Percentiles rank a stretch among this genome's conserved stretches.
phyloP scores from a whole-genome alignment of 2,797 vertebrate genomes.

The Brachyrhaphis roseni region DNA sequence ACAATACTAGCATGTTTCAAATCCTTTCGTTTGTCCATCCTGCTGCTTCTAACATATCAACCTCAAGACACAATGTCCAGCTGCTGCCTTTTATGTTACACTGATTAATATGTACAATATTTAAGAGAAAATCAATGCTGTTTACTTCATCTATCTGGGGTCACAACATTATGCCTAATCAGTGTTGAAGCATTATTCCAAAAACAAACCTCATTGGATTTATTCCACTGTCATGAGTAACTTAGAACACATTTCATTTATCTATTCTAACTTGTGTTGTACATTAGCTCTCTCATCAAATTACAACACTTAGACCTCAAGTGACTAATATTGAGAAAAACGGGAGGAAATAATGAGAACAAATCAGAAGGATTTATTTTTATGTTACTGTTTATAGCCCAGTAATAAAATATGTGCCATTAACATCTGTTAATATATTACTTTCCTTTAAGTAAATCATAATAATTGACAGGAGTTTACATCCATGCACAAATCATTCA shows the following conservation, averaged over 20 bases:
- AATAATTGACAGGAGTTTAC: constrained; percentile 4
- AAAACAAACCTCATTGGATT: not conserved
- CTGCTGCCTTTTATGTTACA: not conserved
- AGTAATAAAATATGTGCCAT: not conserved
- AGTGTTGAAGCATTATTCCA: not conserved
- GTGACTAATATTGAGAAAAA: constrained; percentile 5
- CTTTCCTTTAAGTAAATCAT: constrained; percentile 12
- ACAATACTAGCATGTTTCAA: not conserved
- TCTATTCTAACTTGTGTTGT: constrained; percentile 3
- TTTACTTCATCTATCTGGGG: not conserved
- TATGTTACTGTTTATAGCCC: constrained; percentile 21
- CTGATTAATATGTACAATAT: not conserved
- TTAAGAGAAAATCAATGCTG: not conserved
- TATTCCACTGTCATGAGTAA: not conserved
- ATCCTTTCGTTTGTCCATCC: not conserved
- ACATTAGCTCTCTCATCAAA: constrained; percentile 1
- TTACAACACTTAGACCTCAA: not conserved
- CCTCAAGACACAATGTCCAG: not conserved
- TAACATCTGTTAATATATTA: constrained; percentile 10
- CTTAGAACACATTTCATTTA: not conserved
- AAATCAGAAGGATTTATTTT: constrained; percentile 5
- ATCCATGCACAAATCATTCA: not conserved
- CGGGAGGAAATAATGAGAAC: not conserved
- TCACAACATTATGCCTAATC: not conserved
- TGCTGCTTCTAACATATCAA: not conserved